These are phyloP conservation scores for Glyptemys insculpta DNA, from an alignment of 2,797 vertebrate genomes.

Conservation along the genomic window DNA sequence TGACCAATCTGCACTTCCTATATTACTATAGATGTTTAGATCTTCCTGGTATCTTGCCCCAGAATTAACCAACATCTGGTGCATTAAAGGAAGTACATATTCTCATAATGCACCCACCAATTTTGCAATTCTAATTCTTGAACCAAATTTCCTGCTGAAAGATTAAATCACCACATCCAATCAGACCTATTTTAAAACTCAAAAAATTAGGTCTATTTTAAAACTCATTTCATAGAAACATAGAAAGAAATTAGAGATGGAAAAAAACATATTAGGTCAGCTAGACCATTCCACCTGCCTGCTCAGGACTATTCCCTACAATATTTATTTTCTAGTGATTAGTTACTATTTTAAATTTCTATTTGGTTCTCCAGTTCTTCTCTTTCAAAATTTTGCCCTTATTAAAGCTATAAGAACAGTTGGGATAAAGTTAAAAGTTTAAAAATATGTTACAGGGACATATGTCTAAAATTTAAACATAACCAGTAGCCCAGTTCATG, in stretches of 20 bases:
- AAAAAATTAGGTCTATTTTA: background rate
- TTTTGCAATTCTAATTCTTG: background rate
- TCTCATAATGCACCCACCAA: background rate
- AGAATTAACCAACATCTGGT: background rate
- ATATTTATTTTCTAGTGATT: background rate
- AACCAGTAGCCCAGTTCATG: background rate
- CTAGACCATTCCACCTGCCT: background rate
- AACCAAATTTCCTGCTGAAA: background rate
- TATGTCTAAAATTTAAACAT: background rate
- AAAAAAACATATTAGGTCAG: background rate
- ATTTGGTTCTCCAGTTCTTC: background rate
- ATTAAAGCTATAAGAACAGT: background rate
- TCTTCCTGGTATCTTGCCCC: background rate
- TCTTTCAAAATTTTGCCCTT: background rate
- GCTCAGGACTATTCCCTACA: background rate
- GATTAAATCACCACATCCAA: background rate
- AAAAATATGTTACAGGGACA: background rate
- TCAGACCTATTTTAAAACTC: background rate
- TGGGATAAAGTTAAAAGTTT: background rate
- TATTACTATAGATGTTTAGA: background rate
- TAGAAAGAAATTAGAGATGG: background rate
- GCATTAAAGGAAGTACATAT: background rate
- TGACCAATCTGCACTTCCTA: background rate
- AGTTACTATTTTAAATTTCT: background rate
- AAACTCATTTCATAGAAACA: background rate